phyloP scores from a whole-genome alignment of 2,797 vertebrate species.

The Lindbergichthys nudifrons region DNA sequence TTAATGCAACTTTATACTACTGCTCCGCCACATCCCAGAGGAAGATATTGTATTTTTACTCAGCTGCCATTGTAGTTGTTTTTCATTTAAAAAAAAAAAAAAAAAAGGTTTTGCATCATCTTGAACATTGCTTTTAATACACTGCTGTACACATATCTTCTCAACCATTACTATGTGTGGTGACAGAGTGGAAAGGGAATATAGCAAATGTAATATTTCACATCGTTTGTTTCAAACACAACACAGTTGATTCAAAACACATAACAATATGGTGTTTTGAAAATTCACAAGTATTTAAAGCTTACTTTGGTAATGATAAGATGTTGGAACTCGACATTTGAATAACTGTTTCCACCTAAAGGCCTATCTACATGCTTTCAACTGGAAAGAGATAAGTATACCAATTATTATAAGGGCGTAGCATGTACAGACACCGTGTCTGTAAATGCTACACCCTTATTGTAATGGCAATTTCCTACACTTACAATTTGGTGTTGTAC shows the following conservation, averaged over 20 bases:
- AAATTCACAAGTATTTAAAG: neutral
- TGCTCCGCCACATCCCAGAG: no score
- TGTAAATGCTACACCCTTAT: neutral
- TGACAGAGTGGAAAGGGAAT: neutral
- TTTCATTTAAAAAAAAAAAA: no score
- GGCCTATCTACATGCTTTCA: neutral
- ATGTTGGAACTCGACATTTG: neutral
- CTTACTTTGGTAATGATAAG: neutral
- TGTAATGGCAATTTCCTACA: no score
- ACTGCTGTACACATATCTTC: neutral
- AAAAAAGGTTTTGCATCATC: neutral
- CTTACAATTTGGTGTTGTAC: neutral
- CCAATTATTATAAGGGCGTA: slow-evolving; percentile 1
- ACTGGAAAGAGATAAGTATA: neutral
- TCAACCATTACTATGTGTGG: neutral
- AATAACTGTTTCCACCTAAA: neutral
- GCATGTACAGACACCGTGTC: neutral
- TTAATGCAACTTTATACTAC: no score
- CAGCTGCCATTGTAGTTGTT: no score
- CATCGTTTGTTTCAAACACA: neutral
- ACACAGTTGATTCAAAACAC: neutral
- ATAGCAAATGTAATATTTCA: neutral
- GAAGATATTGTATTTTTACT: no score
- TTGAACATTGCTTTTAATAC: neutral
- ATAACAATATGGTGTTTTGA: neutral